Conservation (phyloP, 1,140 invertebrate species). For the Olivierus martensii region DNA sequence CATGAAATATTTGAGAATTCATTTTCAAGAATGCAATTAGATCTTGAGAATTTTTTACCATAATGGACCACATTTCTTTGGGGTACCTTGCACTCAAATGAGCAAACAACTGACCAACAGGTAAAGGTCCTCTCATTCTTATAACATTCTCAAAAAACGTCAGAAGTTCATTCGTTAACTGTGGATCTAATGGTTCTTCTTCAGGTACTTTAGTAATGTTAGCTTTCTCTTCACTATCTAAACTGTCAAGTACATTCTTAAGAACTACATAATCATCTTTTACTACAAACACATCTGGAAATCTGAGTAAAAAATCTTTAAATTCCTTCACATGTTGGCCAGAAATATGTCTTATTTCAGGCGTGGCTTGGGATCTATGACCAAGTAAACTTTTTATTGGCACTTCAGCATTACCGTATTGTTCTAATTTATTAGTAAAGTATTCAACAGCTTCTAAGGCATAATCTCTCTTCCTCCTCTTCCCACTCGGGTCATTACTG, state of each 20-base stretch:
- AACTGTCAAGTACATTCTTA: constrained; percentile 41
- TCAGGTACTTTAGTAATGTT: constrained; percentile 20
- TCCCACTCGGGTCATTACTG: constrained; percentile 5
- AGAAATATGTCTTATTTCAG: constrained; percentile 88
- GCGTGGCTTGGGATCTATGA: constrained; percentile 63
- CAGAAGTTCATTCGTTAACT: constrained; percentile 20
- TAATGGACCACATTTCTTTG: constrained; percentile 53
- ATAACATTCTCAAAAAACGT: constrained; percentile 18
- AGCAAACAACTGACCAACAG: constrained; percentile 72
- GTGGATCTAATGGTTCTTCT: constrained; percentile 23
- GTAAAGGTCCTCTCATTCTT: constrained; percentile 41
- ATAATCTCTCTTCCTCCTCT: constrained; percentile 47
- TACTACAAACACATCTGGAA: constrained; percentile 73
- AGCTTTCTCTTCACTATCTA: constrained; percentile 37
- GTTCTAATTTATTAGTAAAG: constrained; percentile 49
- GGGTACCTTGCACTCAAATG: constrained; percentile 60
- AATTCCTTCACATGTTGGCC: constrained; percentile 87
- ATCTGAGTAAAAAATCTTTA: constrained; percentile 70
- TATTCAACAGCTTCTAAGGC: constrained; percentile 86
- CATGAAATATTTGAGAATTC: constrained; percentile 76
- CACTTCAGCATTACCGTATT: constrained; percentile 33
- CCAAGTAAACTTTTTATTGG: constrained; percentile 85
- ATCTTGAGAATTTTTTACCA: constrained; percentile 75
- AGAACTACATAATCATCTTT: constrained; percentile 68
- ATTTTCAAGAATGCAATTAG: constrained; percentile 74